Evolutionary conservation across 2,797 vertebrate species (phyloP).

Genomic region (Benthosema pterotum): DNA sequence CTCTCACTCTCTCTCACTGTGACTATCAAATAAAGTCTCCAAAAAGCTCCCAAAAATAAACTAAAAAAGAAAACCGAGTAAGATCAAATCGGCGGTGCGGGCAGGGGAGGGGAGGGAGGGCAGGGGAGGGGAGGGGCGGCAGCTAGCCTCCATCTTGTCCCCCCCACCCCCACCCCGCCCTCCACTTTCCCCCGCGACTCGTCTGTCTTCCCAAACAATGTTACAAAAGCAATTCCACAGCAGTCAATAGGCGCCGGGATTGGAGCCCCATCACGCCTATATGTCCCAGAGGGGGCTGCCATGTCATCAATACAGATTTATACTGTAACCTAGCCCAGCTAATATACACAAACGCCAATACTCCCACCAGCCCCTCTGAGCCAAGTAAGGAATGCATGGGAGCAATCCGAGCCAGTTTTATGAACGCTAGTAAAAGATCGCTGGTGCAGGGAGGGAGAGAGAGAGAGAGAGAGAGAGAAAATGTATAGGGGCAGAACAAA

Average conservation of each 20-base stretch:
- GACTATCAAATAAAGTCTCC: too few relatives aligned
- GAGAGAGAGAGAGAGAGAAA: conserved; percentile 32
- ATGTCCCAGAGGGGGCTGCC: conserved; percentile 70
- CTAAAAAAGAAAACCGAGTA: too few relatives aligned
- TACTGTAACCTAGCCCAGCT: conserved; percentile 70
- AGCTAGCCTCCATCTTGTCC: background rate
- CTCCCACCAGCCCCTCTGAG: conserved; percentile 44
- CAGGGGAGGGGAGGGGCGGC: too few relatives aligned
- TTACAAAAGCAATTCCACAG: conserved; percentile 82
- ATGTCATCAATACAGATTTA: conserved; percentile 85
- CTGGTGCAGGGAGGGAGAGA: background rate
- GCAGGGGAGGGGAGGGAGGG: too few relatives aligned
- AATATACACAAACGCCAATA: conserved; percentile 83
- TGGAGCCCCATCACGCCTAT: conserved; percentile 71
- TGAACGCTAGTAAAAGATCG: conserved; percentile 75
- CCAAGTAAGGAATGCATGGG: conserved; percentile 73
- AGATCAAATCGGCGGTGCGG: too few relatives aligned
- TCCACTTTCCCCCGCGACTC: conserved; percentile 54
- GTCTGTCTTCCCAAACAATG: conserved; percentile 80
- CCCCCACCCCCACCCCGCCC: background rate
- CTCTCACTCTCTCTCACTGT: too few relatives aligned
- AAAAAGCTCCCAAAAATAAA: too few relatives aligned
- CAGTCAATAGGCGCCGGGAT: conserved; percentile 78
- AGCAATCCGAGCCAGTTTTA: conserved; percentile 75
- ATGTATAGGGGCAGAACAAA: conserved; percentile 3